These are phyloP conservation scores for Trissolcus japonicus DNA, from an alignment of 2,888 invertebrate species.

Conservation along the genomic window DNA sequence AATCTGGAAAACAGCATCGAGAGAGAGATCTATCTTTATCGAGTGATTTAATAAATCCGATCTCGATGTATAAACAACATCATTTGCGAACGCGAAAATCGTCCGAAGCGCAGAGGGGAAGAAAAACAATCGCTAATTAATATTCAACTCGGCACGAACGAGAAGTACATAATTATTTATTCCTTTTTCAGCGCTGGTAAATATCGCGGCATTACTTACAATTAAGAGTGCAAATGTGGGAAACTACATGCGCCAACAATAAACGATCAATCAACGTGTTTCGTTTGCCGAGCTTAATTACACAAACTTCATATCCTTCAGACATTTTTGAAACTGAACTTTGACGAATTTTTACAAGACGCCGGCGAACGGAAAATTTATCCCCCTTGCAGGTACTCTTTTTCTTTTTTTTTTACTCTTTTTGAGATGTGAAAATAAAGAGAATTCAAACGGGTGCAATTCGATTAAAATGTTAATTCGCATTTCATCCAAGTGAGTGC, in stretches of 20 bases:
- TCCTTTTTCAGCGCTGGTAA: not conserved
- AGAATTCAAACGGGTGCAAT: too few relatives aligned
- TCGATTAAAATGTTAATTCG: constrained; percentile 17
- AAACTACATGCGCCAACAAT: not conserved
- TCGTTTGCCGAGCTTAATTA: not conserved
- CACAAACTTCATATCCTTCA: not conserved
- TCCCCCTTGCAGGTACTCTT: too few relatives aligned
- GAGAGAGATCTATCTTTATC: not conserved
- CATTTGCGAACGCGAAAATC: not conserved
- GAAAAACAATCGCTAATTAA: constrained; percentile 22
- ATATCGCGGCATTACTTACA: constrained; percentile 3
- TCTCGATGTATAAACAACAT: constrained; percentile 2
- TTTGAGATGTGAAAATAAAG: too few relatives aligned
- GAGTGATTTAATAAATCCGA: not conserved
- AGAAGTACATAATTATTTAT: constrained; percentile 9
- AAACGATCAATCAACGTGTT: constrained; percentile 4
- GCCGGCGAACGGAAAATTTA: too few relatives aligned
- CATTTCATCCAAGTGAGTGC: constrained; percentile 6
- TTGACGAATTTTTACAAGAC: not conserved
- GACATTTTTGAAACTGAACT: not conserved
- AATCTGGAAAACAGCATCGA: not conserved
- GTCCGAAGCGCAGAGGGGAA: not conserved
- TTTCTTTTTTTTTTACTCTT: too few relatives aligned
- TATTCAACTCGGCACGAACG: constrained; percentile 11
- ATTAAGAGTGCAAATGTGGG: constrained; percentile 10